Percentiles rank a stretch among this genome's conserved stretches.
These are phyloP conservation scores for Seriola rivoliana DNA, from an alignment of 2,113 vertebrate species.

Conservation along the genomic window DNA sequence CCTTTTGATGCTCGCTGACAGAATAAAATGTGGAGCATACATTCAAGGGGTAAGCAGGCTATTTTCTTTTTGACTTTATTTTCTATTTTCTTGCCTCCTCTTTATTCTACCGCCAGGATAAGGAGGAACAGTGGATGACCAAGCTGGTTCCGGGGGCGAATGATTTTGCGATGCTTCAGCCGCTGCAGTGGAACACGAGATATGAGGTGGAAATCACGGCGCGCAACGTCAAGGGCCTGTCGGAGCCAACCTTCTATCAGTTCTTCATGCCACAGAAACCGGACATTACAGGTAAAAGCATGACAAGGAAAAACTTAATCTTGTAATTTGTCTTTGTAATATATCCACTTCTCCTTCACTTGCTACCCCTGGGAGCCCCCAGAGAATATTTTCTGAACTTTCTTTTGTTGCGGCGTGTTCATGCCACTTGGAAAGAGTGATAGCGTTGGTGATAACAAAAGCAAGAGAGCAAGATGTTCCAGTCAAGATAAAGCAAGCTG, in stretches of 20 bases:
- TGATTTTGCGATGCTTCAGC: slow-evolving; percentile 94
- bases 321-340: slow-evolving; percentile 13
- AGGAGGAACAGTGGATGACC: slow-evolving; percentile 98
- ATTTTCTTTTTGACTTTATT: background rate
- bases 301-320: slow-evolving; percentile 12
- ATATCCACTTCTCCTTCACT: background rate
- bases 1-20: slow-evolving; percentile 11
- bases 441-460: slow-evolving; percentile 40
- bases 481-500: slow-evolving; percentile 44
- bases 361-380: background rate
- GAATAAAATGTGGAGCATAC: background rate
- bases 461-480: slow-evolving; percentile 47
- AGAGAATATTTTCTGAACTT: slow-evolving; percentile 1
- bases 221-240: slow-evolving; percentile 94
- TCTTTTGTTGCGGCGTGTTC: background rate
- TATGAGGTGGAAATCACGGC: slow-evolving; percentile 98
- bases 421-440: slow-evolving; percentile 1
- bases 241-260: slow-evolving; percentile 95
- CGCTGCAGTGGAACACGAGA: slow-evolving; percentile 96
- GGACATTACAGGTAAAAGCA: slow-evolving; percentile 94
- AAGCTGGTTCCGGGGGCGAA: slow-evolving; percentile 94
- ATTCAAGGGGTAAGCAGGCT: background rate
- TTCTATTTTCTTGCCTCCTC: background rate
- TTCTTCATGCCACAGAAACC: slow-evolving; percentile 99
- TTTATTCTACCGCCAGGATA: slow-evolving; percentile 87